phyloP scores from a whole-genome alignment of 1,140 invertebrate genomes.

The Ceratina australensis region DNA sequence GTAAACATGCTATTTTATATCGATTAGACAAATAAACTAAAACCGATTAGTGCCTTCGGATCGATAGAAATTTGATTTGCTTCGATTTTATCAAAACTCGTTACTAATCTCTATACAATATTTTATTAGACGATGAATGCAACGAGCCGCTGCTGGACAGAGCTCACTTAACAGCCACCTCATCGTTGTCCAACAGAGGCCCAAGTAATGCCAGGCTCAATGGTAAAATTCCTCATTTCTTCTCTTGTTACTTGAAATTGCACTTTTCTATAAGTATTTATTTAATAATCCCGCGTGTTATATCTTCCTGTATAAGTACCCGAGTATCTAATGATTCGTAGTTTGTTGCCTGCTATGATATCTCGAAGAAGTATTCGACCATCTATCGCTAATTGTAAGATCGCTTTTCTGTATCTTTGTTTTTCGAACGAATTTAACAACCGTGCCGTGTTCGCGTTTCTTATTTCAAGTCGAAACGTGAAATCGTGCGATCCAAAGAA shows the following conservation, averaged over 20 bases:
- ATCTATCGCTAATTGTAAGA: slow-evolving; percentile 29
- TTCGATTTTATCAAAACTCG: too few species aligned
- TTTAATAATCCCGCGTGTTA: slow-evolving; percentile 1
- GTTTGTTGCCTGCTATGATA: slow-evolving; percentile 53
- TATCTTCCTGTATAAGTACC: slow-evolving; percentile 10
- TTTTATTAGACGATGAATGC: slow-evolving; percentile 86
- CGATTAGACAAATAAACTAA: slow-evolving; percentile 11
- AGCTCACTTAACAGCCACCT: slow-evolving; percentile 88
- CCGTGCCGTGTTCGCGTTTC: background rate
- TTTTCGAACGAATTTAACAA: slow-evolving; percentile 32
- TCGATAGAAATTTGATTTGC: background rate
- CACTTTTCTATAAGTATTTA: slow-evolving; percentile 11
- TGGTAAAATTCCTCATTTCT: slow-evolving; percentile 82
- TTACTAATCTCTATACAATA: slow-evolving; percentile 21
- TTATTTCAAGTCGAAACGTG: background rate
- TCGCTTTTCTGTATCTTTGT: slow-evolving; percentile 33
- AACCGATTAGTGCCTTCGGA: background rate
- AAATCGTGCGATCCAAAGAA: background rate
- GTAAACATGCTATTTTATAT: background rate
- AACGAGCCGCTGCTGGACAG: slow-evolving; percentile 87
- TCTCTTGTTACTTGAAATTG: slow-evolving; percentile 1
- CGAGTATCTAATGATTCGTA: slow-evolving; percentile 36
- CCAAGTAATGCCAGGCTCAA: slow-evolving; percentile 89
- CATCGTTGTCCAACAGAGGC: slow-evolving; percentile 87
- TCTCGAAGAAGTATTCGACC: slow-evolving; percentile 17